Percentiles rank a stretch among this genome's conserved stretches.
phyloP scores from a whole-genome alignment of 2,113 vertebrate species.

The Entelurus aequoreus region DNA sequence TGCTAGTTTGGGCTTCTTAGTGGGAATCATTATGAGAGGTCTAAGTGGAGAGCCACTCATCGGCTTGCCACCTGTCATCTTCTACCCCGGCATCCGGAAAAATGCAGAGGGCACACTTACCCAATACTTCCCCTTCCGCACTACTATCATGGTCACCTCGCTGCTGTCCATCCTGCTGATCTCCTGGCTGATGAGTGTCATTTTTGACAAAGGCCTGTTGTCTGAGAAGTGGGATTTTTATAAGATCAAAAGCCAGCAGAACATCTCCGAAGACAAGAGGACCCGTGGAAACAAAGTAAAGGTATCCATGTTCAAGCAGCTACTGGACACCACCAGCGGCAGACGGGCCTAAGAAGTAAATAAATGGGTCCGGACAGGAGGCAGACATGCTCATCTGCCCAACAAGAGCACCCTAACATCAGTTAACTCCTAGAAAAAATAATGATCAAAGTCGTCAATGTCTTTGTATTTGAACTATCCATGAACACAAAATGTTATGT shows the following conservation, averaged over 20 bases:
- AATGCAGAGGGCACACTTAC: conserved; percentile 44
- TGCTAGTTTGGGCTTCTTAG: conserved; percentile 50
- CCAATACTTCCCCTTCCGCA: conserved; percentile 78
- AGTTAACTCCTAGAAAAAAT: background rate
- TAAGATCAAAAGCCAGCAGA: conserved; percentile 46
- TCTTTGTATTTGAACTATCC: background rate
- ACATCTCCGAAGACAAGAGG: background rate
- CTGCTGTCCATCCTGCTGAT: conserved; percentile 55
- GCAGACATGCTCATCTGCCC: conserved; percentile 8
- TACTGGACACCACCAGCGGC: conserved; percentile 50
- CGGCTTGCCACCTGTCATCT: conserved; percentile 60
- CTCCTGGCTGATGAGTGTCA: conserved; percentile 52
- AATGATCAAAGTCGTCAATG: conserved; percentile 2
- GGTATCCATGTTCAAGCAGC: conserved; percentile 15
- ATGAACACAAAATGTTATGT: background rate
- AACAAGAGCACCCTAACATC: conserved; percentile 4
- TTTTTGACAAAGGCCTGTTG: conserved; percentile 71
- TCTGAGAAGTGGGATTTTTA: conserved; percentile 70
- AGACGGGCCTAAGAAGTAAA: conserved; percentile 16
- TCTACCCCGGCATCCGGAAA: conserved; percentile 64
- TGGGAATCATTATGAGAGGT: conserved; percentile 71
- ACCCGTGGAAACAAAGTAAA: background rate
- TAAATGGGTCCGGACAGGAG: conserved; percentile 12
- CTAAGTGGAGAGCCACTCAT: conserved; percentile 77
- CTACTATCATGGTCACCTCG: conserved; percentile 65